Percentiles rank a stretch among this genome's conserved stretches.
These are phyloP conservation scores for Trachymyrmex cornetzi DNA, from an alignment of 1,140 invertebrate genomes.

Conservation along the genomic window DNA sequence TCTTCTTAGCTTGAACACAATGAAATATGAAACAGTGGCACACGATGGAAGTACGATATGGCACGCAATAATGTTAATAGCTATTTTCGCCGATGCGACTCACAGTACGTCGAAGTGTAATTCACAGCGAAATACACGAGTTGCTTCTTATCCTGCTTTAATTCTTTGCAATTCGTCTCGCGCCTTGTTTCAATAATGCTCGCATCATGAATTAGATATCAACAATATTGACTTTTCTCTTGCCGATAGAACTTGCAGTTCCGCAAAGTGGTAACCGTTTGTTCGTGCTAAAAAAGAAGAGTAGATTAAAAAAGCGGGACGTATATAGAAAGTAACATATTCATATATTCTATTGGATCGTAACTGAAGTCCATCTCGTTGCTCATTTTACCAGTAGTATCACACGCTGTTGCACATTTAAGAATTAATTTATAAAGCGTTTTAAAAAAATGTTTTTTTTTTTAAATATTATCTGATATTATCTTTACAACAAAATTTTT, in stretches of 20 bases:
- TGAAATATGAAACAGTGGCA: background rate
- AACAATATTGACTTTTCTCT: conserved; percentile 41
- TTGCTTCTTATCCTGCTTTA: conserved; percentile 16
- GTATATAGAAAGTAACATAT: conserved; percentile 68
- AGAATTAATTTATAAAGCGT: background rate
- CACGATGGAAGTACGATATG: conserved; percentile 28
- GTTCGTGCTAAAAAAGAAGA: conserved; percentile 57
- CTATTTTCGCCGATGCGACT: conserved; percentile 38
- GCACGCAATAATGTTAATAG: conserved; percentile 33
- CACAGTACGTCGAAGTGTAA: background rate
- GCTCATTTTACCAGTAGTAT: conserved; percentile 50
- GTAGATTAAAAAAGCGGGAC: conserved; percentile 66
- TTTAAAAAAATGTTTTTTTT: background rate
- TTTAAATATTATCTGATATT: background rate
- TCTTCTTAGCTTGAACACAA: conserved; percentile 20
- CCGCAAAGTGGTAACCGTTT: conserved; percentile 62
- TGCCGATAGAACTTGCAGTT: conserved; percentile 64
- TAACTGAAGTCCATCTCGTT: conserved; percentile 52
- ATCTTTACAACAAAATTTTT: background rate
- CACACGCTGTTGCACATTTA: conserved; percentile 51
- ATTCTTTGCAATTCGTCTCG: conserved; percentile 47
- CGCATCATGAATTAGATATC: conserved; percentile 29
- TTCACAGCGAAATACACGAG: conserved; percentile 46
- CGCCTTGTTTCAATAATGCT: conserved; percentile 35
- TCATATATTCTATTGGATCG: conserved; percentile 64